Conservation (phyloP, 2,888 invertebrate genomes). For the Drosophila ustulata region DNA sequence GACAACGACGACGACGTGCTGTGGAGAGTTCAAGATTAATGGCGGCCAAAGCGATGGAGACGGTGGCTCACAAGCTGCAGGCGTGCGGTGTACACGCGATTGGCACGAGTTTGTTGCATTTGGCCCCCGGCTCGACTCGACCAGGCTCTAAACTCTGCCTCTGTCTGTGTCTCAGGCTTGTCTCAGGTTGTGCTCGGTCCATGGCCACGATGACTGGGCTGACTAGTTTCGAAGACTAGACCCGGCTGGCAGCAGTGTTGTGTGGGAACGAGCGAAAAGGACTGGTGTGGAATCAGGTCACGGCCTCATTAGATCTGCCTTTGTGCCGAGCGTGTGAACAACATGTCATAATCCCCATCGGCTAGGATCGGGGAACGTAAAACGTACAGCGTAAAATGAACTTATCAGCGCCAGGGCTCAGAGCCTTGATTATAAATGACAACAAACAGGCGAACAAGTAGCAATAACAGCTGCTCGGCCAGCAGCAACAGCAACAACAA, state of each 20-base stretch:
- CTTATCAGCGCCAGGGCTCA: slow-evolving; percentile 70
- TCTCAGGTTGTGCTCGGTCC: not conserved
- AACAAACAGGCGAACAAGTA: slow-evolving; percentile 76
- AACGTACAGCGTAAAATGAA: slow-evolving; percentile 56
- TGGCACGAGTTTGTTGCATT: slow-evolving; percentile 83
- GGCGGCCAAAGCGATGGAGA: slow-evolving; percentile 63
- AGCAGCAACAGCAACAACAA: slow-evolving; percentile 36
- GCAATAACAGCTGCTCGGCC: slow-evolving; percentile 68
- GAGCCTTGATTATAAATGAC: slow-evolving; percentile 79
- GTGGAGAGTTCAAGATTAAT: slow-evolving; percentile 73
- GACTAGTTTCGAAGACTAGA: slow-evolving; percentile 64
- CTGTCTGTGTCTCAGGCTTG: too few species aligned
- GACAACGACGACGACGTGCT: slow-evolving; percentile 44
- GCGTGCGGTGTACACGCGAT: slow-evolving; percentile 85
- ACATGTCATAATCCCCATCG: slow-evolving; percentile 71
- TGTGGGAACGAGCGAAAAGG: slow-evolving; percentile 65
- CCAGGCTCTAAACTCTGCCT: slow-evolving; percentile 24
- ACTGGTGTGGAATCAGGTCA: slow-evolving; percentile 69
- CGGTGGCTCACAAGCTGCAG: slow-evolving; percentile 65
- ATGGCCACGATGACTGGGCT: slow-evolving; percentile 42
- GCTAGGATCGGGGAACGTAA: slow-evolving; percentile 40
- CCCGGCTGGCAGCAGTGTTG: slow-evolving; percentile 13
- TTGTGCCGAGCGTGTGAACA: slow-evolving; percentile 71
- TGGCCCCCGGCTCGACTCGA: slow-evolving; percentile 45
- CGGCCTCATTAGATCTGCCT: slow-evolving; percentile 74